A percentile compares a stretch with the other conserved stretches of the same genome.
These are phyloP conservation scores for Agrochola lychnidis DNA, from an alignment of 2,888 invertebrate genomes.

Conservation along the genomic window DNA sequence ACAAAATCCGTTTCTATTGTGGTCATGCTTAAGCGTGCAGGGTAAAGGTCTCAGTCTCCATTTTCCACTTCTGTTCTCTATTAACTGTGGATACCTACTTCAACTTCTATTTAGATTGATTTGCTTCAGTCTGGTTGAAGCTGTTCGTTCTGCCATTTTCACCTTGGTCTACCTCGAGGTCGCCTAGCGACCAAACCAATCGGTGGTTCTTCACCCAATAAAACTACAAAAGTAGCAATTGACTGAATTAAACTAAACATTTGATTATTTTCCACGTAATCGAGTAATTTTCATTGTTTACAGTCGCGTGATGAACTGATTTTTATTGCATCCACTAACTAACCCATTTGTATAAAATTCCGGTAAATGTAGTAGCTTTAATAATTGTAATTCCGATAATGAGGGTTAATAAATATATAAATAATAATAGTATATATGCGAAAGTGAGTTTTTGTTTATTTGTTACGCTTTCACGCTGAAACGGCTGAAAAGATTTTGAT, in stretches of 20 bases:
- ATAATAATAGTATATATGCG: too few relatives aligned
- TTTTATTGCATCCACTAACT: constrained; percentile 35
- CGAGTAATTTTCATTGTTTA: neutral
- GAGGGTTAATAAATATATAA: neutral
- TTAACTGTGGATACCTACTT: neutral
- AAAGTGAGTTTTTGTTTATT: too few relatives aligned
- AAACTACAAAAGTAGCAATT: neutral
- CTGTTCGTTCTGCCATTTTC: neutral
- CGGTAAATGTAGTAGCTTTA: constrained; percentile 18
- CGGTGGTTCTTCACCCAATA: neutral
- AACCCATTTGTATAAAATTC: constrained; percentile 24
- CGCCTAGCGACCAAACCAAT: neutral
- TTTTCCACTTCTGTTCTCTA: neutral
- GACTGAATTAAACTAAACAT: neutral
- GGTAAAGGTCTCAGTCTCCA: neutral
- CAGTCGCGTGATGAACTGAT: constrained; percentile 37
- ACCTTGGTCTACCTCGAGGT: neutral
- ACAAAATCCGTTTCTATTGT: too few relatives aligned
- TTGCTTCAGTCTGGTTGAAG: neutral
- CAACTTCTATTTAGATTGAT: neutral
- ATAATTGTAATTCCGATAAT: constrained; percentile 18
- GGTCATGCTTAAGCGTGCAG: neutral
- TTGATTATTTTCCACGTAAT: constrained; percentile 28
- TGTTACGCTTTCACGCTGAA: too few relatives aligned
- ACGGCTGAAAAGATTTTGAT: too few relatives aligned